These are phyloP conservation scores for Salvelinus fontinalis DNA, from an alignment of 2,113 vertebrate species.

Conservation along the genomic window DNA sequence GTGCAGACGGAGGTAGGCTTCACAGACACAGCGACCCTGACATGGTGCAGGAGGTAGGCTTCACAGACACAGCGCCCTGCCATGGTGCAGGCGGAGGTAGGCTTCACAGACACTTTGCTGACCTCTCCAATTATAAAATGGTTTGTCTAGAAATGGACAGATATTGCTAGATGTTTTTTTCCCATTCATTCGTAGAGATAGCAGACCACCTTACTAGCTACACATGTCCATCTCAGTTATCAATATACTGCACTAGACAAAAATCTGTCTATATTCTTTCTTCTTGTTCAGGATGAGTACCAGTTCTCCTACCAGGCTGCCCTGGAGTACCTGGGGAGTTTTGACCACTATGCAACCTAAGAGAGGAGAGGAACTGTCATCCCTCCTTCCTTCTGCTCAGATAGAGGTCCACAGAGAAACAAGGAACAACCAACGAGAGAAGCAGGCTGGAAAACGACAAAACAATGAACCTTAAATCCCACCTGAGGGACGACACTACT, in stretches of 20 bases:
- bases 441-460: constrained; percentile 1
- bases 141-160: too few species aligned
- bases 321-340: constrained; percentile 94
- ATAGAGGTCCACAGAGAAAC: constrained; percentile 39
- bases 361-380: constrained; percentile 54
- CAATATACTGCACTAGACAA: too few species aligned
- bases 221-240: background rate
- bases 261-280: background rate
- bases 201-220: too few species aligned
- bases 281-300: constrained; percentile 85
- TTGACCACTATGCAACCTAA: constrained; percentile 99
- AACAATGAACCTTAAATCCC: constrained; percentile 14
- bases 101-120: background rate
- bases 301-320: constrained; percentile 97
- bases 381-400: constrained; percentile 52
- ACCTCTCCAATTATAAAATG: too few species aligned
- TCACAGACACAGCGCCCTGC: constrained; percentile 89
- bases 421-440: background rate
- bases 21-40: constrained; percentile 90
- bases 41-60: constrained; percentile 96
- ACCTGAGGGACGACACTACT: constrained; percentile 29
- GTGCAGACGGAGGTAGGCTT: constrained; percentile 93
- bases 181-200: background rate
- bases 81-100: constrained; percentile 98
- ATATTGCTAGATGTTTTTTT: too few species aligned